A percentile compares a stretch with the other conserved stretches of the same genome.
phyloP scores from a whole-genome alignment of 2,797 vertebrate species.

The Anguilla pacifica region DNA sequence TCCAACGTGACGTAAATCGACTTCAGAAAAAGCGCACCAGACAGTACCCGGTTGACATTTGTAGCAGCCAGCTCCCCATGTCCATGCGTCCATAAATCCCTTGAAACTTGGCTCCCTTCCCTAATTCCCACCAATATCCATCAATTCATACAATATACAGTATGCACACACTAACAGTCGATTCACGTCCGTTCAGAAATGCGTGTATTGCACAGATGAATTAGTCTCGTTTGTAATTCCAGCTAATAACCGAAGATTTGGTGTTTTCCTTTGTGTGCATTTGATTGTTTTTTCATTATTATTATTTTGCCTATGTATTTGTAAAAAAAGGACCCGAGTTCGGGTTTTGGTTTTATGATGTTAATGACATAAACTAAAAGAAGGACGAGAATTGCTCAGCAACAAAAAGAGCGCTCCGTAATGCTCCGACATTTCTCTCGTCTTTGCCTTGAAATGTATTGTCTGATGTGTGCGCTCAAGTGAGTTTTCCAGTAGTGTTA shows the following conservation, averaged over 20 bases:
- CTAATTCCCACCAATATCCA: neutral
- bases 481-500: slow-evolving; percentile 7
- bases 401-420: neutral
- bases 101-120: neutral
- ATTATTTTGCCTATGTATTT: neutral
- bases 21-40: neutral
- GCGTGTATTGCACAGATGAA: neutral
- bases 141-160: neutral
- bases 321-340: neutral
- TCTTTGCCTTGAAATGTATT: slow-evolving; percentile 4
- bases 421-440: neutral
- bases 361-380: neutral
- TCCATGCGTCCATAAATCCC: neutral
- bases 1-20: neutral
- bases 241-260: neutral
- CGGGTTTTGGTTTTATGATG: neutral
- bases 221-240: neutral
- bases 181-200: neutral
- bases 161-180: neutral
- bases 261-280: neutral
- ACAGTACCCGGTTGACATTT: neutral
- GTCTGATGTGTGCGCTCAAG: slow-evolving; percentile 6
- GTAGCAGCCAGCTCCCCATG: neutral
- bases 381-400: neutral
- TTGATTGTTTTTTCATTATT: neutral